Base-by-base conservation (phyloP, 1,140 invertebrate species). In the Zaprionus camerounensis region DNA sequence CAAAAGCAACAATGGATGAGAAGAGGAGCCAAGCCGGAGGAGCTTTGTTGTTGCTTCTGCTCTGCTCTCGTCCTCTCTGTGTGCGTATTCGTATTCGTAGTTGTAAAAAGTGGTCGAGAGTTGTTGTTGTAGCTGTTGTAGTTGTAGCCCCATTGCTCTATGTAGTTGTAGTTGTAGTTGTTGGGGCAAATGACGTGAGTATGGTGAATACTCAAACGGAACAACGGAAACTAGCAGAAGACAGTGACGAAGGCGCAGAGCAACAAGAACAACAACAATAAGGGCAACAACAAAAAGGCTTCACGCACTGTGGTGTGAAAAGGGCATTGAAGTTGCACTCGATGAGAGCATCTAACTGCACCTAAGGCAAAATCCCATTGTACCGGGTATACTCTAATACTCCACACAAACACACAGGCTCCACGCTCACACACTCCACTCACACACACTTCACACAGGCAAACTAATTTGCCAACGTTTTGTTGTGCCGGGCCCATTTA, bases 111-210 rank as follows among this genome's bases (percentile, higher is more conserved):
- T 67, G 59, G 59, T 64, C 46, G 55, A 57, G 68, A 69, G 74
- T 73, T 51, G 75, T 59, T 68, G 26, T 59, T 46, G 22, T 31
- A 71, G 28, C 28, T 28, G 67, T 63, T 71, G 72, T 62, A 59
- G 57, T 76, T 57, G 63, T 80, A 34, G 31, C 31, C 31, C 31
- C 31, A 34, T 34, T 34, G 31, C 31, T 34, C 9, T 26, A 34
- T 75, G 34, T 82, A 74, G 49, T 75, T 80, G 71, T 84, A 80
- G 76, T 44, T 72, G 17, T 61, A 70, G 66, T 46, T 68, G 51
- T 41, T 78, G 75, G 22, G 64, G 65, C 61, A 82, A 82, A 90
- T 90, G 85, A 90, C 85, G 85, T 73, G 64, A 78, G 75, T 73
- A 57, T 63, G 71, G 59, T 57, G 61, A 72, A 72, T 66, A 66